A percentile compares a stretch with the other conserved stretches of the same genome.
phyloP scores from a whole-genome alignment of 2,113 vertebrate genomes.

The Sylvia atricapilla region DNA sequence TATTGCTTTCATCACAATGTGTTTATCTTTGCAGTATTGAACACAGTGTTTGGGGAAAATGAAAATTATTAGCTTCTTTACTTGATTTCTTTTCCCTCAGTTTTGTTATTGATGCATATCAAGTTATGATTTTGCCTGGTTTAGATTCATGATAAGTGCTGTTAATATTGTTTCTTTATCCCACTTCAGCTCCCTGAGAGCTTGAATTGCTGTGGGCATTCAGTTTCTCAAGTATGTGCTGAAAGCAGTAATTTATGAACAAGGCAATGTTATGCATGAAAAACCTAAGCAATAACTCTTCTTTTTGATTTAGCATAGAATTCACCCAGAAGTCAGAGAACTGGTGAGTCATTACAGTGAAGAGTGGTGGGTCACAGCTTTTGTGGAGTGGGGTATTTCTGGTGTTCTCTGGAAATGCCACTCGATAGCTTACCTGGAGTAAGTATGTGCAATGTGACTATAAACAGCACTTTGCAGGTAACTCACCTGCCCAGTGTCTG shows the following conservation, averaged over 20 bases:
- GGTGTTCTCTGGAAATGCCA: neutral
- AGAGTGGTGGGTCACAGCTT: neutral
- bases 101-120: neutral
- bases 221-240: neutral
- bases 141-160: neutral
- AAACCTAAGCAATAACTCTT: neutral
- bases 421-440: neutral
- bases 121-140: neutral
- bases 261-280: neutral
- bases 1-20: neutral
- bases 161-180: neutral
- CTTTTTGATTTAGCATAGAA: neutral
- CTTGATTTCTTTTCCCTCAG: neutral
- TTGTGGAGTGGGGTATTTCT: neutral
- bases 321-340: neutral
- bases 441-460: neutral
- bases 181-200: neutral
- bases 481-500: neutral
- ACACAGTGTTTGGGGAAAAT: neutral
- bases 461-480: neutral
- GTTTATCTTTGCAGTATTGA: neutral
- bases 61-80: neutral
- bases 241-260: neutral
- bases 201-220: neutral
- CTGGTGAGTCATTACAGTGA: neutral